phyloP scores from a whole-genome alignment of 2,888 invertebrate species.

The Troides aeacus region DNA sequence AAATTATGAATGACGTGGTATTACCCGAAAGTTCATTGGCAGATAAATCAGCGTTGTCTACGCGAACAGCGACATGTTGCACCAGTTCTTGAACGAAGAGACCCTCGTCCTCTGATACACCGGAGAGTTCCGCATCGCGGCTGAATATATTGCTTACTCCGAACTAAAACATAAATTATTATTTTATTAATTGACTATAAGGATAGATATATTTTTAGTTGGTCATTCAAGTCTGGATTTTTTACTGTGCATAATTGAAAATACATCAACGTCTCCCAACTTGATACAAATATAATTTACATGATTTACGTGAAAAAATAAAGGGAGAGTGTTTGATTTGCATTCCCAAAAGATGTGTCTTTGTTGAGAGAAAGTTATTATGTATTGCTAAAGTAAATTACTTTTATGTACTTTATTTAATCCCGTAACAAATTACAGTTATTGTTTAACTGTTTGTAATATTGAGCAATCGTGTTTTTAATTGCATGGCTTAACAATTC shows the following conservation, averaged over 20 bases:
- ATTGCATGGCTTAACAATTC: slow-evolving; percentile 7
- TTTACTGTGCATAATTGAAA: no score
- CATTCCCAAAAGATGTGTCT: no score
- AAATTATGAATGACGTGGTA: neutral
- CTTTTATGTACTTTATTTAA: neutral
- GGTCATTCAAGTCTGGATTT: no score
- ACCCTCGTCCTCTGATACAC: slow-evolving; percentile 80
- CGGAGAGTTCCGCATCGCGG: slow-evolving; percentile 79
- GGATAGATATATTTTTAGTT: neutral
- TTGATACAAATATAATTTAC: no score
- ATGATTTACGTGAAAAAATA: no score
- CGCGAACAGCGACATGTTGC: slow-evolving; percentile 82
- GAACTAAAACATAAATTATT: slow-evolving; percentile 48
- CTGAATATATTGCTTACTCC: slow-evolving; percentile 82
- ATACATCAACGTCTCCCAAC: no score
- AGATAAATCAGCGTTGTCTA: slow-evolving; percentile 78
- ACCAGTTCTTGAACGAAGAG: slow-evolving; percentile 84
- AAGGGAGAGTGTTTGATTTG: neutral
- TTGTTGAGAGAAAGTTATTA: neutral
- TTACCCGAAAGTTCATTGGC: slow-evolving; percentile 73
- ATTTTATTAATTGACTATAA: neutral
- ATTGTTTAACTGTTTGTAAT: neutral
- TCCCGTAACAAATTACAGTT: neutral
- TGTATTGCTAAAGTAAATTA: neutral
- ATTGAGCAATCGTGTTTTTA: neutral